Evolutionary conservation across 2,888 invertebrate genomes (phyloP).

Genomic region (Cryptocephalus primarius): DNA sequence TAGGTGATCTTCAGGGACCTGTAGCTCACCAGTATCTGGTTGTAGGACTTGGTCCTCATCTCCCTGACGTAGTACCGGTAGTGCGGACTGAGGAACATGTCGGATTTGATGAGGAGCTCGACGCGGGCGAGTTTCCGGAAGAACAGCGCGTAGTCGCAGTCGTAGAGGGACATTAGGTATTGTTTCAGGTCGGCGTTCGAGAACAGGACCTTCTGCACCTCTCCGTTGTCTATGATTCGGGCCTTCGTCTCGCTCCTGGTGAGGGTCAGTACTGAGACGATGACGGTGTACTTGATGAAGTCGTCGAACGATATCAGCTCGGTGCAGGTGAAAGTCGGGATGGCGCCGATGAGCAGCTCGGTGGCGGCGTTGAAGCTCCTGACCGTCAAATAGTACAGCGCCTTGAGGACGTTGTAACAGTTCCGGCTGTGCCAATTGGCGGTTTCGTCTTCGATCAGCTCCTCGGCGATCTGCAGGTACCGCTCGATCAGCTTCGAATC

Average conservation of each 20-base stretch:
- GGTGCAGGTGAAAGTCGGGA: slow-evolving; percentile 64
- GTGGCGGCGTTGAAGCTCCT: slow-evolving; percentile 58
- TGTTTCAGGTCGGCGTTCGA: slow-evolving; percentile 53
- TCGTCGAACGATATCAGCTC: slow-evolving; percentile 59
- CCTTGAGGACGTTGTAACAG: slow-evolving; percentile 56
- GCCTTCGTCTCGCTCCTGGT: slow-evolving; percentile 31
- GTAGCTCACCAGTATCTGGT: slow-evolving; percentile 60
- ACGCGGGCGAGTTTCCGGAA: slow-evolving; percentile 40
- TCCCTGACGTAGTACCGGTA: slow-evolving; percentile 58
- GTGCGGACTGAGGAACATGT: slow-evolving; percentile 54
- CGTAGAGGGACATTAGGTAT: slow-evolving; percentile 50
- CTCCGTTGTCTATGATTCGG: slow-evolving; percentile 41
- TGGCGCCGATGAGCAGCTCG: slow-evolving; percentile 52
- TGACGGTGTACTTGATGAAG: slow-evolving; percentile 35
- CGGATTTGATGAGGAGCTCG: slow-evolving; percentile 43
- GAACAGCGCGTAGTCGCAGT: slow-evolving; percentile 59
- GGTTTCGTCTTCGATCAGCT: slow-evolving; percentile 20
- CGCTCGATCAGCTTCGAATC: slow-evolving; percentile 22
- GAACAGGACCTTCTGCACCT: slow-evolving; percentile 66
- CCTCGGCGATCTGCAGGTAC: slow-evolving; percentile 30
- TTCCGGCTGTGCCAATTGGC: slow-evolving; percentile 68
- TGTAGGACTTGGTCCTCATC: slow-evolving; percentile 60
- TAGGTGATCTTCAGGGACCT: slow-evolving; percentile 52
- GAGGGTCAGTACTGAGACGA: slow-evolving; percentile 34
- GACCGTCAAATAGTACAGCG: slow-evolving; percentile 52